Evolutionary conservation across 2,113 vertebrate species (phyloP).

Genomic region (Plectropomus leopardus): DNA sequence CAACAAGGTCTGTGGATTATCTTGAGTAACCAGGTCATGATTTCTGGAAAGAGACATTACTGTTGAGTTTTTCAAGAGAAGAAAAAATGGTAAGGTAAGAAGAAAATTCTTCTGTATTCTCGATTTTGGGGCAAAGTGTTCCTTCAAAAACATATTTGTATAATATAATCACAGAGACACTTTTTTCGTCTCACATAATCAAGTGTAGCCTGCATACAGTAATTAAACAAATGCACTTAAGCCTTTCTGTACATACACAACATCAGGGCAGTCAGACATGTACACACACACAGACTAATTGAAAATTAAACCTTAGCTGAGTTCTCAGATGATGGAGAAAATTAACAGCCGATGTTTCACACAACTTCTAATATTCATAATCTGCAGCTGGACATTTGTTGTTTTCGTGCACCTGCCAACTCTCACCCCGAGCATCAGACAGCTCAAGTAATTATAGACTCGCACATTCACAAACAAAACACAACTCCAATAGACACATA

Average conservation of each 20-base stretch:
- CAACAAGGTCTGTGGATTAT: too few species aligned
- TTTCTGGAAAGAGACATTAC: too few species aligned
- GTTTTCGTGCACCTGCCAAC: constrained; percentile 10
- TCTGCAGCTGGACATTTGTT: constrained; percentile 2
- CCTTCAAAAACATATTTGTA: too few species aligned
- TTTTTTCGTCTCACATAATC: neutral
- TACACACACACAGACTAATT: constrained; percentile 21
- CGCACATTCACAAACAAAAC: constrained; percentile 39
- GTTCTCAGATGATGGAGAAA: neutral
- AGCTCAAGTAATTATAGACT: constrained; percentile 54
- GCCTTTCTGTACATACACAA: constrained; percentile 27
- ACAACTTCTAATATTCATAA: constrained; percentile 35
- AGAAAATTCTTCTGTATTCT: too few species aligned
- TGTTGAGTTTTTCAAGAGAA: too few species aligned
- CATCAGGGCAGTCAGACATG: neutral
- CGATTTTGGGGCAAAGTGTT: too few species aligned
- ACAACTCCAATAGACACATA: constrained; percentile 30
- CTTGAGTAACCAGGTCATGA: too few species aligned
- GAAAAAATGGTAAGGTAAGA: too few species aligned
- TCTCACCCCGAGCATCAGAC: constrained; percentile 12
- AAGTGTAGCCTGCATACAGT: neutral
- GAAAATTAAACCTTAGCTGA: constrained; percentile 6
- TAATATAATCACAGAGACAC: neutral
- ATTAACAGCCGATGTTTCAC: constrained; percentile 7
- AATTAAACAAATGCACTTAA: constrained; percentile 38